These are phyloP conservation scores for Symphodus melops DNA, from an alignment of 2,113 vertebrate species.

Conservation along the genomic window DNA sequence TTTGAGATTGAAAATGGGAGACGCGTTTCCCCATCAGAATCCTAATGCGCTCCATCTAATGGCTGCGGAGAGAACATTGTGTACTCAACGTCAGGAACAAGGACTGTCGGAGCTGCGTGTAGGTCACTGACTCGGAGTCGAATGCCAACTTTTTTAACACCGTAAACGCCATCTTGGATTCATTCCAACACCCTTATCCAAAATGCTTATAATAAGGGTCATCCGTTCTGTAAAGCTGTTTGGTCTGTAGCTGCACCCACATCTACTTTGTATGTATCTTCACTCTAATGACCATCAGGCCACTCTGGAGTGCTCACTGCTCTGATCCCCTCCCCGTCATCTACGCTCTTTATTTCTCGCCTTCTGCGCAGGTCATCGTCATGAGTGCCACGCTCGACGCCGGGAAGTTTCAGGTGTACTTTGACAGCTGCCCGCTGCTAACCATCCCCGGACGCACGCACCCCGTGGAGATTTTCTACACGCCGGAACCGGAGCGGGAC, in stretches of 20 bases:
- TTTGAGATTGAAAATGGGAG: constrained; percentile 76
- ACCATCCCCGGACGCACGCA: constrained; percentile 97
- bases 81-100: constrained; percentile 60
- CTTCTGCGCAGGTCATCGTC: constrained; percentile 89
- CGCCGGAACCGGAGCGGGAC: constrained; percentile 95
- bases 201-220: constrained; percentile 19
- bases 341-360: constrained; percentile 8
- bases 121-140: constrained; percentile 57
- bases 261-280: constrained; percentile 38
- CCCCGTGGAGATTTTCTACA: constrained; percentile 98
- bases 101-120: constrained; percentile 53
- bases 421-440: constrained; percentile 94
- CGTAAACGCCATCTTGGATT: constrained; percentile 39
- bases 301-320: background rate
- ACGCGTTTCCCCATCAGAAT: constrained; percentile 75
- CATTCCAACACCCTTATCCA: constrained; percentile 23
- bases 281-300: constrained; percentile 38
- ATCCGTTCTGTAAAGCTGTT: constrained; percentile 10
- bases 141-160: constrained; percentile 42
- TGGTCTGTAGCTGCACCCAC: background rate
- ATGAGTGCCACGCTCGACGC: constrained; percentile 97
- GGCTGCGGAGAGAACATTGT: constrained; percentile 63
- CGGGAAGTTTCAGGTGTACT: constrained; percentile 98
- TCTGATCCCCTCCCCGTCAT: background rate
- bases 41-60: constrained; percentile 75